Conservation (phyloP, 2,797 vertebrate species). For the Schizopygopsis malacanthus region DNA sequence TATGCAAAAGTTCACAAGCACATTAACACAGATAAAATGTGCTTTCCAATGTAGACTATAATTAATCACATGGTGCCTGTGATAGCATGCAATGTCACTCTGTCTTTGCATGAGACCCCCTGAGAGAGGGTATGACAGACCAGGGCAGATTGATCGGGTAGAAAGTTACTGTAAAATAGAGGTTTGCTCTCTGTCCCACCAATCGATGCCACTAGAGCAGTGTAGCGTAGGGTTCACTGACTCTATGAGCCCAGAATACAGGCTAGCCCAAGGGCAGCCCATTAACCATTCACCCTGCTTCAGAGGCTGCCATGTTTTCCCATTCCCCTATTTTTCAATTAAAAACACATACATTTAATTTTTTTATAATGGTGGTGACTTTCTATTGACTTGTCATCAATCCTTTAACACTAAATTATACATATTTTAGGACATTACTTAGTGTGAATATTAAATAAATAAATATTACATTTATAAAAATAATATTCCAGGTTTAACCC, state of each 20-base stretch:
- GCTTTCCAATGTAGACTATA: slow-evolving; percentile 19
- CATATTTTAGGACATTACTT: not conserved
- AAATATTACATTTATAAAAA: too few species aligned
- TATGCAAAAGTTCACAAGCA: slow-evolving; percentile 16
- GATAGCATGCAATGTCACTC: slow-evolving; percentile 48
- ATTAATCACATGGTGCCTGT: slow-evolving; percentile 33
- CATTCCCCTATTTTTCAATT: slow-evolving; percentile 65
- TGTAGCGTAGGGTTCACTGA: slow-evolving; percentile 20
- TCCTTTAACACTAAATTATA: not conserved
- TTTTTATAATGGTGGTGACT: not conserved
- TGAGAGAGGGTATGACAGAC: slow-evolving; percentile 40
- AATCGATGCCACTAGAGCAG: slow-evolving; percentile 31
- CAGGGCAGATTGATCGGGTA: slow-evolving; percentile 35
- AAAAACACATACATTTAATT: not conserved
- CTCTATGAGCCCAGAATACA: slow-evolving; percentile 22
- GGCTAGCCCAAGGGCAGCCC: slow-evolving; percentile 50
- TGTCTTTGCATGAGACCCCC: slow-evolving; percentile 32
- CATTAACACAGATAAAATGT: slow-evolving; percentile 1
- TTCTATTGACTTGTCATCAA: not conserved
- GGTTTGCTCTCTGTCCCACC: slow-evolving; percentile 30
- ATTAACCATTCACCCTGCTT: slow-evolving; percentile 58
- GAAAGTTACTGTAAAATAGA: slow-evolving; percentile 49
- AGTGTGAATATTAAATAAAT: not conserved
- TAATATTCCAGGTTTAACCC: not conserved
- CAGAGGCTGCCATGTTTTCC: slow-evolving; percentile 66